Base-by-base conservation (phyloP, 2,113 vertebrate genomes). In the Oreocharis arfaki region DNA sequence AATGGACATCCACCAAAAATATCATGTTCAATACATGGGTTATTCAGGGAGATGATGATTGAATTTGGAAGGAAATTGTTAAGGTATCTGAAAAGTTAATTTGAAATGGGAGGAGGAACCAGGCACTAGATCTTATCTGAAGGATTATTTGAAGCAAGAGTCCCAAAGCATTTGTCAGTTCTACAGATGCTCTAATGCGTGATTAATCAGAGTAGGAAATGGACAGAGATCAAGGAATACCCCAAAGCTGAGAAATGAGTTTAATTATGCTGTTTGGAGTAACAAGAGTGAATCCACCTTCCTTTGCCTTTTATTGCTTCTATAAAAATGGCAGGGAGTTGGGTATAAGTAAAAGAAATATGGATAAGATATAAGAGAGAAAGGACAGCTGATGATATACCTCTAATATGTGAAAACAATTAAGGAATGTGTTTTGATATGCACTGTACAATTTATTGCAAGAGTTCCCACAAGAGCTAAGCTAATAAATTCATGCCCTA, bases 11-110 rank as follows among this genome's bases (percentile, higher is more conserved):
- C 53, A 91, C 84, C 44, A 87, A 90, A 93, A 94, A 87, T 79
- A 91, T 53, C 49, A 44, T 83, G 78, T 94, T 95, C 70, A 64
- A 79, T 91, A 76, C 53, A 49, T 55, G 71, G 57, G 47, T 63
- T 94, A 70, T 93, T 87, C 65, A 79, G 47, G 41, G 69, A 68
- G 74, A 84, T 52, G n/a, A 71, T 74, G 70, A 93, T 23, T 91
- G 78, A 84, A 87, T 87, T 82, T 78, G 21, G 92, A 91, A 89
- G 33, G 27, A 78, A 96, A 75, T 74, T 91, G 64, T 95, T 91
- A 87, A 64, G n/a, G 74, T 79, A 85, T 44, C 70, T 90, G 84
- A 89, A 94, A 96, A 95, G 42, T 79, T 90, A 91, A 97, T 94
- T 93, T 94, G 41, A 95, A 91, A 90, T 44, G 13, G 32, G 26